A percentile compares a stretch with the other conserved stretches of the same genome.
Conservation (phyloP, 1,140 invertebrate species). For the Melipona quadrifasciata region DNA sequence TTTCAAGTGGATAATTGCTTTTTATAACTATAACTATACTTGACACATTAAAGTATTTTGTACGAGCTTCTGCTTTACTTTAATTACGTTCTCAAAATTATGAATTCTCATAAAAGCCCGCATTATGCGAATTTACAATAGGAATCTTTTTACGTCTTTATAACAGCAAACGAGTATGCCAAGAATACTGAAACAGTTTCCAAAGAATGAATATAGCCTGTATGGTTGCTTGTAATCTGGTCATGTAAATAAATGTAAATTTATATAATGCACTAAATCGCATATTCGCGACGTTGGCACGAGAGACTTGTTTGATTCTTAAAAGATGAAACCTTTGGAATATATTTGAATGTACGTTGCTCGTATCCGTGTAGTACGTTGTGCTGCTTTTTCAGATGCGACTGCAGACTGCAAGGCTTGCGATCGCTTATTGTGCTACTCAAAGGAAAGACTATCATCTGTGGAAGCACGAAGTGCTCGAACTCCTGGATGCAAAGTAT, state of each 20-base stretch:
- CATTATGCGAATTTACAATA: no score
- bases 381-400: constrained; percentile 89
- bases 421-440: constrained; percentile 80
- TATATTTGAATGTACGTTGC: constrained; percentile 88
- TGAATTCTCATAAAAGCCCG: no score
- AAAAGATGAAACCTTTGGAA: constrained; percentile 87
- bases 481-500: constrained; percentile 92
- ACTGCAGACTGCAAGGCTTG: constrained; percentile 86
- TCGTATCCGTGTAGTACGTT: constrained; percentile 91
- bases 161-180: no score
- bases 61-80: no score
- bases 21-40: no score
- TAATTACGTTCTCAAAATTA: no score
- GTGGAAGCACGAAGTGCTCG: constrained; percentile 90
- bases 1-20: no score
- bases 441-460: constrained; percentile 88
- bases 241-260: not conserved
- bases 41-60: no score
- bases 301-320: not conserved
- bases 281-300: not conserved
- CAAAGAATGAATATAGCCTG: no score
- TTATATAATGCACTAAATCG: not conserved
- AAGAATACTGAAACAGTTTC: no score
- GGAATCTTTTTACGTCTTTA: no score
- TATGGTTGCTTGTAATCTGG: not conserved